Percentiles rank a stretch among this genome's conserved stretches.
phyloP scores from a whole-genome alignment of 2,888 invertebrate species.

The Sipha maydis region DNA sequence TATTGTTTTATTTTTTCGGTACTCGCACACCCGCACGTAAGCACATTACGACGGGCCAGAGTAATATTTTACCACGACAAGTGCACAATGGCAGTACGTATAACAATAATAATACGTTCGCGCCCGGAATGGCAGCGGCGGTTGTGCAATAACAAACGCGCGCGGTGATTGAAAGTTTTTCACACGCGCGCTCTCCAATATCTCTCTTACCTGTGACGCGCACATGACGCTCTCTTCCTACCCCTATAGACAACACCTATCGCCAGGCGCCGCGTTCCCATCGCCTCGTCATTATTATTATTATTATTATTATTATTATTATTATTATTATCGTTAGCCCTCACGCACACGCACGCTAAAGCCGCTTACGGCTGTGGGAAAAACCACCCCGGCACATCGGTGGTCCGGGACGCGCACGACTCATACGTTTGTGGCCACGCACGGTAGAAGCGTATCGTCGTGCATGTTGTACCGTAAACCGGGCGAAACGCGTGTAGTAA shows the following conservation, averaged over 20 bases:
- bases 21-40: neutral
- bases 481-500: too few species aligned
- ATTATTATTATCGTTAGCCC: neutral
- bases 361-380: conserved; percentile 28
- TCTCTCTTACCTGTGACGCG: conserved; percentile 9
- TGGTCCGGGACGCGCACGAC: neutral
- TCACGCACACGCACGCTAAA: neutral
- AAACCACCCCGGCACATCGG: conserved; percentile 18
- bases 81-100: neutral
- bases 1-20: neutral
- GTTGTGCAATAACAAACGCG: too few species aligned
- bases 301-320: too few species aligned
- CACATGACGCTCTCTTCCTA: neutral
- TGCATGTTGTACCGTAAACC: neutral
- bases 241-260: conserved; percentile 30
- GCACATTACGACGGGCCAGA: neutral
- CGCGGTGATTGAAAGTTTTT: conserved; percentile 53
- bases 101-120: neutral
- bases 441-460: neutral
- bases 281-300: neutral
- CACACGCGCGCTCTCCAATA: conserved; percentile 37
- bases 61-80: conserved; percentile 38
- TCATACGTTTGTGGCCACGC: too few species aligned
- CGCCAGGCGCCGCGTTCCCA: neutral
- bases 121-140: neutral